Percentiles rank a stretch among this genome's conserved stretches.
Evolutionary conservation across 2,888 invertebrate species (phyloP).

Genomic region (Spodoptera littoralis): DNA sequence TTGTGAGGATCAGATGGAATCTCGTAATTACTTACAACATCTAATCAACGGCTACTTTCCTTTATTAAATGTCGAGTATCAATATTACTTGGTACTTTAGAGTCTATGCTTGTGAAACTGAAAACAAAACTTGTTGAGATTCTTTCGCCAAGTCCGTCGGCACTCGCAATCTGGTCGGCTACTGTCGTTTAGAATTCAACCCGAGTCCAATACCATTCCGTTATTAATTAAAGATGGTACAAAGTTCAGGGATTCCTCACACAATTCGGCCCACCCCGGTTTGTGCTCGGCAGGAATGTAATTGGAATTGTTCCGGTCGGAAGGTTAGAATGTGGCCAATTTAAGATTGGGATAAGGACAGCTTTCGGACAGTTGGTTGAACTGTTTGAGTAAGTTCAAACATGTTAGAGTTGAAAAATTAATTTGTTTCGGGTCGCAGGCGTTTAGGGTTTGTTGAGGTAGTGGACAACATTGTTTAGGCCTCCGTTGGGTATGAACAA

Average conservation of each 20-base stretch:
- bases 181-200: conserved; percentile 70
- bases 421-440: conserved; percentile 47
- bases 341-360: conserved; percentile 75
- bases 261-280: conserved; percentile 71
- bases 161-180: conserved; percentile 56
- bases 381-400: conserved; percentile 60
- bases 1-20: conserved; percentile 13
- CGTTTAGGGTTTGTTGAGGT: conserved; percentile 21
- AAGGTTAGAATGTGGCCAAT: conserved; percentile 79
- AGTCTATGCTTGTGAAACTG: conserved; percentile 37
- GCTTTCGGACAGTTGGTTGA: conserved; percentile 66
- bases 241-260: conserved; percentile 79
- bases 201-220: conserved; percentile 67
- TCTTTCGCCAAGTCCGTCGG: conserved; percentile 44
- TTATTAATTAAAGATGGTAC: conserved; percentile 79
- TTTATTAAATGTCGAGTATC: conserved; percentile 32
- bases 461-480: conserved; percentile 25
- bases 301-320: conserved; percentile 83
- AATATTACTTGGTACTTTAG: conserved; percentile 21
- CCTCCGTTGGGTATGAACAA: neutral
- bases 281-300: conserved; percentile 76
- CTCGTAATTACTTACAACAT: conserved; percentile 14
- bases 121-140: conserved; percentile 51
- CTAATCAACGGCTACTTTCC: conserved; percentile 16
- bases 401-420: conserved; percentile 62